A percentile compares a stretch with the other conserved stretches of the same genome.
phyloP scores from a whole-genome alignment of 1,140 invertebrate species.

The Caligus rogercresseyi region DNA sequence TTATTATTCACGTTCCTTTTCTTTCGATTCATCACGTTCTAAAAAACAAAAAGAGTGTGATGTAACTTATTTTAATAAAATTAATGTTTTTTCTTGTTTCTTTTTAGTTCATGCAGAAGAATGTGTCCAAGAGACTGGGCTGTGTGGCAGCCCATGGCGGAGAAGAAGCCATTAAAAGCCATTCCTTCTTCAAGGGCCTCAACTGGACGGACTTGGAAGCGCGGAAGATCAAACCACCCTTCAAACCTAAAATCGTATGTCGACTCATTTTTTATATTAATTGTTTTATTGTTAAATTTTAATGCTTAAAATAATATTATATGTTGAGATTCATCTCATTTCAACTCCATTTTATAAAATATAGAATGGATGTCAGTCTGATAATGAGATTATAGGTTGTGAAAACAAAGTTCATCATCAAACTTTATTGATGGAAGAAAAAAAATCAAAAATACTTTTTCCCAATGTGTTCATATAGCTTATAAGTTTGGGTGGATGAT shows the following conservation, averaged over 20 bases:
- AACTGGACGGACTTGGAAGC: constrained; percentile 87
- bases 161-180: constrained; percentile 67
- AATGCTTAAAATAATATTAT: not conserved
- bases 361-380: too few species aligned
- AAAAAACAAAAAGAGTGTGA: too few species aligned
- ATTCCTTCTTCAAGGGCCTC: constrained; percentile 90
- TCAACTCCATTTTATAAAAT: not conserved
- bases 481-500: too few species aligned
- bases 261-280: constrained; percentile 7
- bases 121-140: constrained; percentile 78
- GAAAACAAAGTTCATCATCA: too few species aligned
- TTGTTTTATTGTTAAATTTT: constrained; percentile 11
- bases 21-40: too few species aligned
- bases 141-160: constrained; percentile 55
- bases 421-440: too few species aligned
- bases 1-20: too few species aligned
- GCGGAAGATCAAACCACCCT: constrained; percentile 80
- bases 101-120: constrained; percentile 88
- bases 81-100: not conserved
- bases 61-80: too few species aligned
- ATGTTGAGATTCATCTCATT: not conserved
- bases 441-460: too few species aligned
- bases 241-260: constrained; percentile 93
- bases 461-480: too few species aligned
- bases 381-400: too few species aligned